Evolutionary conservation across 2,888 invertebrate genomes (phyloP).

Genomic region (Agriopis aurantiaria): DNA sequence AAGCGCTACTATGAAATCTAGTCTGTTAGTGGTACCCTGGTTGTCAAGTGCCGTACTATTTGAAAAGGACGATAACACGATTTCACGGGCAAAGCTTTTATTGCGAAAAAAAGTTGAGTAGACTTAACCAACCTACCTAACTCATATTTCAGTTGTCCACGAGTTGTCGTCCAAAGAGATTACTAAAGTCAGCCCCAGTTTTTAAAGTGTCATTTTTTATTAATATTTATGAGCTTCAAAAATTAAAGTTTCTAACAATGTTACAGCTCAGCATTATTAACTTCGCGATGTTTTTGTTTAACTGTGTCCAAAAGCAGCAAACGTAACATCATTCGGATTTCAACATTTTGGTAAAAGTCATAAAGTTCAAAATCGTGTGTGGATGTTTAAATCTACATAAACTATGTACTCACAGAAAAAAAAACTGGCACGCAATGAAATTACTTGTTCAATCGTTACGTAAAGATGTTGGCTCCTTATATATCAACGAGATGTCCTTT

Average conservation of each 20-base stretch:
- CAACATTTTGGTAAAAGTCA: background rate
- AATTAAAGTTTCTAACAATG: slow-evolving; percentile 14
- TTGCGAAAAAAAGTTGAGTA: slow-evolving; percentile 1
- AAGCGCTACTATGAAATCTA: no score
- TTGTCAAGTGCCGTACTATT: no score
- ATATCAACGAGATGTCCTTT: no score
- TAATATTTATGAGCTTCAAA: slow-evolving; percentile 30
- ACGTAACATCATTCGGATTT: background rate
- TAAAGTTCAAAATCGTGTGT: background rate
- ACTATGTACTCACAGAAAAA: no score
- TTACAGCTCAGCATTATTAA: slow-evolving; percentile 6
- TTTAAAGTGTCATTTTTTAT: slow-evolving; percentile 28
- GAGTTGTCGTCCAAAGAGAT: slow-evolving; percentile 24
- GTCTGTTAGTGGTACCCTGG: no score
- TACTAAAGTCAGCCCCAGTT: slow-evolving; percentile 24
- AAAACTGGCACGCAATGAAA: no score
- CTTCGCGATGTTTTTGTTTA: slow-evolving; percentile 11
- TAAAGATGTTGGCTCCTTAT: no score
- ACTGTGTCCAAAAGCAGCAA: background rate
- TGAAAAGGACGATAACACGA: no score
- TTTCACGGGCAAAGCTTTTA: background rate
- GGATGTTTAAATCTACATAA: background rate
- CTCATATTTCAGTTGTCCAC: slow-evolving; percentile 33
- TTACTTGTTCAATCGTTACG: no score
- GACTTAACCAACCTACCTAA: slow-evolving; percentile 9